Conservation (phyloP, 2,888 invertebrate genomes). For the Empis livida region DNA sequence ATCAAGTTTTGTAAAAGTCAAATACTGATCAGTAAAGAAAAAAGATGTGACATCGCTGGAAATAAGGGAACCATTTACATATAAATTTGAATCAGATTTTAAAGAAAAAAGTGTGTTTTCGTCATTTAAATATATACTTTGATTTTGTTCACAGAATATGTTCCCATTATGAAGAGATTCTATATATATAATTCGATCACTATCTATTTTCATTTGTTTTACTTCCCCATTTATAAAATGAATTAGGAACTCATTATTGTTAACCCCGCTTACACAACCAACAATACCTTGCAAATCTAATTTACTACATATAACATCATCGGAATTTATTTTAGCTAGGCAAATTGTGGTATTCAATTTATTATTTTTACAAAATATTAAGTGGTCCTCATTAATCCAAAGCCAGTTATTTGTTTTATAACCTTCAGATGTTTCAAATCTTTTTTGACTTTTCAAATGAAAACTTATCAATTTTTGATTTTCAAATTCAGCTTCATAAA, state of each 20-base stretch:
- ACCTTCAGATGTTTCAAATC: not conserved
- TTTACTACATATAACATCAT: slow-evolving; percentile 4
- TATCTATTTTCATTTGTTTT: slow-evolving; percentile 1
- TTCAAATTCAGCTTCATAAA: slow-evolving; percentile 6
- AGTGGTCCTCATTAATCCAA: slow-evolving; percentile 39
- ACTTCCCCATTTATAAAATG: slow-evolving; percentile 5
- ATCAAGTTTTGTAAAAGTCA: slow-evolving; percentile 32
- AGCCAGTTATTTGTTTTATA: slow-evolving; percentile 35
- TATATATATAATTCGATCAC: not conserved
- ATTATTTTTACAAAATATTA: slow-evolving; percentile 30
- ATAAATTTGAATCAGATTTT: slow-evolving; percentile 16
- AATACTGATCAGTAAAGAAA: slow-evolving; percentile 28
- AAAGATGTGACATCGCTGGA: slow-evolving; percentile 35
- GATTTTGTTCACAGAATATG: slow-evolving; percentile 4
- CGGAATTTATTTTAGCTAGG: slow-evolving; percentile 3
- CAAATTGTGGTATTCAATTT: not conserved
- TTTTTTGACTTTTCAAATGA: not conserved
- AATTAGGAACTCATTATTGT: slow-evolving; percentile 3
- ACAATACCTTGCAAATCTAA: not conserved
- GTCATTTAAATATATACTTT: not conserved
- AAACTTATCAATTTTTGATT: not conserved
- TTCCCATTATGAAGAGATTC: not conserved
- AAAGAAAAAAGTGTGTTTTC: slow-evolving; percentile 1
- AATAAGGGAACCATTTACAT: slow-evolving; percentile 23
- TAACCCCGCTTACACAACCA: slow-evolving; percentile 3